phyloP scores from a whole-genome alignment of 2,113 vertebrate genomes.

The Cacatua alba region DNA sequence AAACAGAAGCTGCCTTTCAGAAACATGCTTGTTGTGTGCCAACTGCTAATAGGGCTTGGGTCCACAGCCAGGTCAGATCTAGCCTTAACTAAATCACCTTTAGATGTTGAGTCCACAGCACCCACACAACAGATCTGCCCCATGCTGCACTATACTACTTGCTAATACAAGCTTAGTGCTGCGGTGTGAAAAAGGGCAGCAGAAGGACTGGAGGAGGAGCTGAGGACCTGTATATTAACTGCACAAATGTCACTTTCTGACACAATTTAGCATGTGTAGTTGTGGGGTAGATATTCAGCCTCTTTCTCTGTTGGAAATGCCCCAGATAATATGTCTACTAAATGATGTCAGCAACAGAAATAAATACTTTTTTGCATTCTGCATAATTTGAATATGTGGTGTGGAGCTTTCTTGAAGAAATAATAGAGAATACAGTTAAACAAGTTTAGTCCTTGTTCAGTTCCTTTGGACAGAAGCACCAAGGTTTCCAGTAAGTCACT shows the following conservation, averaged over 20 bases:
- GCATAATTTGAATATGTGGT: not conserved
- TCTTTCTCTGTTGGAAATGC: not conserved
- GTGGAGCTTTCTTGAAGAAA: not conserved
- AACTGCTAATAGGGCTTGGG: not conserved
- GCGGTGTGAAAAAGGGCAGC: not conserved
- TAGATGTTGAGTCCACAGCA: not conserved
- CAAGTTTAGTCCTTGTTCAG: not conserved
- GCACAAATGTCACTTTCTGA: not conserved
- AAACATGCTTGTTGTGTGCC: rapidly evolving
- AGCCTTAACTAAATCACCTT: not conserved
- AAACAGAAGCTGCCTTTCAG: not conserved
- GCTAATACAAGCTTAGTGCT: not conserved
- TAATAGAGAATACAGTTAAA: not conserved
- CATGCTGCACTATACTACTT: rapidly evolving
- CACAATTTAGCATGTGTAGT: not conserved
- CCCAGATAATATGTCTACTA: not conserved
- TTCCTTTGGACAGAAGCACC: not conserved
- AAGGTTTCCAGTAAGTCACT: not conserved
- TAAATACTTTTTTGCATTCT: not conserved
- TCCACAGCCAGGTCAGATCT: not conserved
- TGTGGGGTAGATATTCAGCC: not conserved
- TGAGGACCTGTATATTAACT: not conserved
- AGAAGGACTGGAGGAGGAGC: not conserved
- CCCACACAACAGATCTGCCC: not conserved
- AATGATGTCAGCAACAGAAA: not conserved